Evolutionary conservation across 2,113 vertebrate genomes (phyloP), one percentile per base, ranked within the genome.

Genomic region (Corvus hawaiiensis): DNA sequence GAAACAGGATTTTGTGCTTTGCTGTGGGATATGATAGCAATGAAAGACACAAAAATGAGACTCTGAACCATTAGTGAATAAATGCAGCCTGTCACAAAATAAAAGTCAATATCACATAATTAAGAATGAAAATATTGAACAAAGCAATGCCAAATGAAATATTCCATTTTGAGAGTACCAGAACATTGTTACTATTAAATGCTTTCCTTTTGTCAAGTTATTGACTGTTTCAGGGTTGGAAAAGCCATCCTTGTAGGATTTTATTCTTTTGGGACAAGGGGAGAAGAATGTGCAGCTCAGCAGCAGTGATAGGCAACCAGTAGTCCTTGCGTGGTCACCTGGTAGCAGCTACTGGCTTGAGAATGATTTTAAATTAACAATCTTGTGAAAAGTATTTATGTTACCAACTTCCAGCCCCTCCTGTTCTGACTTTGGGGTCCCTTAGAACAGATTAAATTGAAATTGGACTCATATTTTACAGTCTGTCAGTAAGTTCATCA

Each of bases 131-230:
- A 49, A 27, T 32, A 61, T 0, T n/a, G 56, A 83, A 19, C 24
- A 33, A n/a, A 86, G 30, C 51, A 39, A 13, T 48, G 30, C 14
- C 52, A 54, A 58, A 71, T 3, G 5, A 73, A 77, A 69, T 54
- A 56, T 7, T 82, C 11, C 3, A 19, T 7, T 71, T 52, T 35
- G 52, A 43, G 46, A 58, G 16, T 6, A 33, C 20, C n/a, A 26
- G n/a, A 49, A 27, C 4, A 6, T 5, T 35, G 18, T 30, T 41
- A 35, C 12, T 26, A 1, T 21, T 43, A 49, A 75, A 35, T 0
- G 1, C 5, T 72, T 46, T 7, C 3, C 19, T 55, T 10, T 39
- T 71, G 18, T 28, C 26, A 28, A 23, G 10, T 27, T 66, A 8
- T 24, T 8, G 54, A 6, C 23, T n/a, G 19, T 26, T 33, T 24